phyloP scores from a whole-genome alignment of 2,888 invertebrate genomes.

The Crocallis elinguaria region DNA sequence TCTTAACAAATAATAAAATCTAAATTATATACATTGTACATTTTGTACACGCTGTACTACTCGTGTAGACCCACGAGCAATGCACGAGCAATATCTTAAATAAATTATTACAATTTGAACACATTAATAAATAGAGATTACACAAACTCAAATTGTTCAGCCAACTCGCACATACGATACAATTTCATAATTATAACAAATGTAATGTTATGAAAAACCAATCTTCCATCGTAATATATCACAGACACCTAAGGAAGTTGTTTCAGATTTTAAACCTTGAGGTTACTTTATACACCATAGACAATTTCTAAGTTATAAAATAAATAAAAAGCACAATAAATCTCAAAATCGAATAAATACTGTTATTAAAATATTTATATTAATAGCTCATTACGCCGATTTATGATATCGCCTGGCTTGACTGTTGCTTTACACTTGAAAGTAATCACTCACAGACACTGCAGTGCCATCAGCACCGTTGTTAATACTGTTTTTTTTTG shows the following conservation, averaged over 20 bases:
- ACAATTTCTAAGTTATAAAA: slow-evolving; percentile 57
- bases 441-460: slow-evolving; percentile 81
- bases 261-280: slow-evolving; percentile 65
- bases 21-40: slow-evolving; percentile 62
- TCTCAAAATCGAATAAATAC: slow-evolving; percentile 61
- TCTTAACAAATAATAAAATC: slow-evolving; percentile 52
- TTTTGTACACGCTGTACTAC: slow-evolving; percentile 58
- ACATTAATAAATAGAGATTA: slow-evolving; percentile 64
- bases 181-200: slow-evolving; percentile 47
- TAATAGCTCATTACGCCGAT: slow-evolving; percentile 44
- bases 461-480: slow-evolving; percentile 66
- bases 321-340: slow-evolving; percentile 69
- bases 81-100: slow-evolving; percentile 42
- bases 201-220: slow-evolving; percentile 57
- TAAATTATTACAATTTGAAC: slow-evolving; percentile 53
- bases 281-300: slow-evolving; percentile 62
- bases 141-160: slow-evolving; percentile 47
- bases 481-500: slow-evolving; percentile 74
- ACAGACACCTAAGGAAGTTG: slow-evolving; percentile 82
- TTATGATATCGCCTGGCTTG: slow-evolving; percentile 22
- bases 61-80: slow-evolving; percentile 41
- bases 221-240: slow-evolving; percentile 67
- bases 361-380: slow-evolving; percentile 53
- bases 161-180: slow-evolving; percentile 33
- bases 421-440: slow-evolving; percentile 66